Conservation (phyloP, 2,797 vertebrate species). For the Esox masquinongy region DNA sequence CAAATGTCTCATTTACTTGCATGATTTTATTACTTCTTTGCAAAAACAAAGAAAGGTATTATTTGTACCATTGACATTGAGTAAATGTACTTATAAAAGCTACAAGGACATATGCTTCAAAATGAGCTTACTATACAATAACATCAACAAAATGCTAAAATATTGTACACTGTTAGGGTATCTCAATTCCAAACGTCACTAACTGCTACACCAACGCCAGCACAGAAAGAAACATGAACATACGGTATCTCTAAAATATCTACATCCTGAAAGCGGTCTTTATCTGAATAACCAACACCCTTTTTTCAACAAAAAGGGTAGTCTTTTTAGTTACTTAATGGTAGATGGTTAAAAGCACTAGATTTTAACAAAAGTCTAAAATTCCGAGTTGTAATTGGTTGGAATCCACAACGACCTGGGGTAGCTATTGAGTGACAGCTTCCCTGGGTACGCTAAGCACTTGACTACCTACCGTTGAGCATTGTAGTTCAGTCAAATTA, state of each 20-base stretch:
- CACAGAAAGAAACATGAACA: slow-evolving; percentile 45
- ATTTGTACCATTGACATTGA: slow-evolving; percentile 65
- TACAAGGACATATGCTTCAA: slow-evolving; percentile 65
- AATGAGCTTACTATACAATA: slow-evolving; percentile 72
- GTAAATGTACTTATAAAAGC: slow-evolving; percentile 69
- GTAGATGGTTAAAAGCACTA: slow-evolving; percentile 2
- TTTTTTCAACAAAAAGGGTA: not conserved
- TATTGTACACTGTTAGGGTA: slow-evolving; percentile 40
- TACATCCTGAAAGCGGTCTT: slow-evolving; percentile 63
- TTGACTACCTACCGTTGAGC: not conserved
- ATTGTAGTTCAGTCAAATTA: not conserved
- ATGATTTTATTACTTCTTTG: slow-evolving; percentile 40
- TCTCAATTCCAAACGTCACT: slow-evolving; percentile 55
- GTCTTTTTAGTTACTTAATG: not conserved
- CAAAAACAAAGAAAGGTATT: slow-evolving; percentile 42
- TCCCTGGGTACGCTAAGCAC: not conserved
- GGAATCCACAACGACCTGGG: not conserved
- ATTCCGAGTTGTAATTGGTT: not conserved
- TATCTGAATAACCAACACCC: slow-evolving; percentile 39
- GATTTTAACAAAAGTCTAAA: slow-evolving; percentile 4
- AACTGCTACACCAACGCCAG: slow-evolving; percentile 49
- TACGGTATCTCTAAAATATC: slow-evolving; percentile 59
- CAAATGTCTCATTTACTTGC: slow-evolving; percentile 47
- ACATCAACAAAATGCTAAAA: slow-evolving; percentile 41
- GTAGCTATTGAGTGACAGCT: not conserved